Evolutionary conservation across 2,888 invertebrate genomes (phyloP), one percentile per base, ranked within the genome.

Genomic region (Lissonota sp.): DNA sequence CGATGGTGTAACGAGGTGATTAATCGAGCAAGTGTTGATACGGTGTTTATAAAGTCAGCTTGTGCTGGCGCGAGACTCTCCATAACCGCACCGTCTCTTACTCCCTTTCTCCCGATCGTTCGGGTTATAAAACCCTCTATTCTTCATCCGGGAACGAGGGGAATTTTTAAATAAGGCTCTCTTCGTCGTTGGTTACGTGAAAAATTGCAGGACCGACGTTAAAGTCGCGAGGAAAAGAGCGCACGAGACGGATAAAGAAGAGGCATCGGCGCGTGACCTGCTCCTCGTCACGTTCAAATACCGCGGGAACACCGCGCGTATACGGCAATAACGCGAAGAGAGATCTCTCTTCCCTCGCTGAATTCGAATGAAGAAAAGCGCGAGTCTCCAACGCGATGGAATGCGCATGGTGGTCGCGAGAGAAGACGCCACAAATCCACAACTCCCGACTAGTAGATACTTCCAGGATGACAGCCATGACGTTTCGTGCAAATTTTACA

Each of bases 261-360:
- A n/a, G 42, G n/a, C 7, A 80, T 80, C 79, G 73, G 66, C 80
- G 78, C 75, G 75, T 71, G 80, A 85, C 80, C 75, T 53, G 70
- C 63, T 74, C 70, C 64, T 44, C 74, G 79, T 82, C 77, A 79
- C 77, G 69, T 72, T 77, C 39, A 64, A 77, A 81, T 70, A 57
- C 67, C 80, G 53, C 64, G 64, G 37, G 77, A n/a, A 49, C 60
- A 67, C 37, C 55, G 64, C 57, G 57, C 66, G 57, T 26, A 26
- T 26, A 26, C 57, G 46, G 66, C 80, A 63, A 69, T 80, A 70
- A 66, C 73, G 57, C 37, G 53, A n/a, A n/a, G 79, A 73, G 26
- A 26, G 1, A 1, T 26, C 26, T 26, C 26, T 26, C 26, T 26
- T 71, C 64, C 51, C 44, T 63, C 44, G 49, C 57, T 53, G 83